Percentiles rank a stretch among this genome's conserved stretches.
Evolutionary conservation across 2,113 vertebrate species (phyloP).

Genomic region (Corythornis madagascariensis): DNA sequence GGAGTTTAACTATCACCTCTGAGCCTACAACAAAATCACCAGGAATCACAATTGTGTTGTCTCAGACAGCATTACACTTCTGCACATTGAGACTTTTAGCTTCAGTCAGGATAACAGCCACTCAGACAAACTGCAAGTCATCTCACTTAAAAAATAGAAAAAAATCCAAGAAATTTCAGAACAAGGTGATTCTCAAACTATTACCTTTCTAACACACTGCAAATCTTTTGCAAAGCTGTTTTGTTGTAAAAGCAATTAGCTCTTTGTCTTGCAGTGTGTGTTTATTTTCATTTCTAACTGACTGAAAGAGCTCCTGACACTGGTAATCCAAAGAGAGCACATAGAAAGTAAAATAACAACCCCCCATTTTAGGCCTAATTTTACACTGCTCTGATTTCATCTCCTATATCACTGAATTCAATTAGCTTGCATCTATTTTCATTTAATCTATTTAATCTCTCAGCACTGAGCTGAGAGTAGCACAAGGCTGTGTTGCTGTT

Average conservation of each 20-base stretch:
- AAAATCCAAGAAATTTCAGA: background rate
- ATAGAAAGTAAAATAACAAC: background rate
- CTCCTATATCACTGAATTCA: constrained; percentile 16
- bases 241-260: background rate
- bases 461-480: background rate
- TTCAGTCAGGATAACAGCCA: background rate
- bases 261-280: background rate
- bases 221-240: background rate
- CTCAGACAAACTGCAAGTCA: background rate
- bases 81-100: background rate
- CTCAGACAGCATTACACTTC: background rate
- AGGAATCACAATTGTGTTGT: background rate
- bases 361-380: background rate
- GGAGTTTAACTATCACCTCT: background rate
- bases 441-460: constrained; percentile 12
- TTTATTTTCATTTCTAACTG: background rate
- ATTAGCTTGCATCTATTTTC: constrained; percentile 27
- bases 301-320: background rate
- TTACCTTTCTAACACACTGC: background rate
- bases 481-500: background rate
- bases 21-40: background rate
- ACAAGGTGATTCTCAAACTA: background rate
- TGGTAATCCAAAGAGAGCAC: background rate
- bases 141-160: background rate
- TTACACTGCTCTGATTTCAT: background rate